These are phyloP conservation scores for Etia nguti DNA, from an alignment of 2,113 vertebrate species.

Conservation along the genomic window DNA sequence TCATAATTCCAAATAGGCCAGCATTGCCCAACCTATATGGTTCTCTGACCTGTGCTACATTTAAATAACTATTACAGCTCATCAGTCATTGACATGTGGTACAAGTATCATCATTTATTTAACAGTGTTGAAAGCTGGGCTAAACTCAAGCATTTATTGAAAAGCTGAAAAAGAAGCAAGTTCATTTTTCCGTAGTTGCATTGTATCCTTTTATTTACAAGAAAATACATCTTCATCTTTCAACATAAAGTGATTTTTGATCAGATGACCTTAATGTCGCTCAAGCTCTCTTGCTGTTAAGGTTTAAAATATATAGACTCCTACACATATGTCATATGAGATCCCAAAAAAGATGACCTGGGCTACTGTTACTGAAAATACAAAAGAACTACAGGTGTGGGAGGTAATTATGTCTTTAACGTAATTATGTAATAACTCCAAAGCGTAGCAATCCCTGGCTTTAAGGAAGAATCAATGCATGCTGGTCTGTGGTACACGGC, in stretches of 20 bases:
- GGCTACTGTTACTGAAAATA: not conserved
- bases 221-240: constrained; percentile 61
- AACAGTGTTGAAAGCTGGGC: not conserved
- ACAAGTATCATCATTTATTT: not conserved
- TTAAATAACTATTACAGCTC: not conserved
- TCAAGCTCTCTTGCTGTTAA: not conserved
- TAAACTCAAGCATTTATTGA: not conserved
- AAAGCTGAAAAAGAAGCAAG: not conserved
- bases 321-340: constrained; percentile 18
- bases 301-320: constrained; percentile 17
- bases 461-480: not conserved
- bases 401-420: not conserved
- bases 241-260: constrained; percentile 36
- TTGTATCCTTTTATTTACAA: constrained; percentile 58
- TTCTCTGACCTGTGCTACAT: not conserved
- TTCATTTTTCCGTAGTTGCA: not conserved
- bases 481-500: not conserved
- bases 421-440: not conserved
- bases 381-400: not conserved
- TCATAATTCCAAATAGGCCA: not conserved
- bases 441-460: not conserved
- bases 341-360: not conserved
- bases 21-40: not conserved
- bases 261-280: not conserved
- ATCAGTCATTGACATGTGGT: not conserved